A percentile compares a stretch with the other conserved stretches of the same genome.
Evolutionary conservation across 2,888 invertebrate species (phyloP).

Genomic region (Harpagoxenus sublaevis): DNA sequence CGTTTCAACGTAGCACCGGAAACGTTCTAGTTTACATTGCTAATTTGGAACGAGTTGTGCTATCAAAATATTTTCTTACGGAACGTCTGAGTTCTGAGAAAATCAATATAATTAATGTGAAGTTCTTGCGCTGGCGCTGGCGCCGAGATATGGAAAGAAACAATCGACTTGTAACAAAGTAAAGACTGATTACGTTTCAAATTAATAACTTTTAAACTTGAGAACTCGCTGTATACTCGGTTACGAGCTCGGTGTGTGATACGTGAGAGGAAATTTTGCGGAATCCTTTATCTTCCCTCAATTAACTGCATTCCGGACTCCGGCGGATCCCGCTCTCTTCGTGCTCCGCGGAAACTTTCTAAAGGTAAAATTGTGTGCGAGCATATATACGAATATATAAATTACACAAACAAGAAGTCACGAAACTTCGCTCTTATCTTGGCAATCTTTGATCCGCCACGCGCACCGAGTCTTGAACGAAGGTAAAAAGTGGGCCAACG

Average conservation of each 20-base stretch:
- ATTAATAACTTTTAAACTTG: constrained; percentile 29
- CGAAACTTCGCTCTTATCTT: constrained; percentile 50
- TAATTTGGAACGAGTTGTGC: constrained; percentile 7
- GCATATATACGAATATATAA: constrained; percentile 44
- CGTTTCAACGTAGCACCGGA: neutral
- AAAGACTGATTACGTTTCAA: constrained; percentile 11
- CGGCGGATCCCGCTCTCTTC: constrained; percentile 8
- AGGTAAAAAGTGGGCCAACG: constrained; percentile 38
- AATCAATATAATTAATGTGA: neutral
- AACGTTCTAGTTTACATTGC: constrained; percentile 15
- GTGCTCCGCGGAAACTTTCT: constrained; percentile 19
- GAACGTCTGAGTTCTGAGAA: neutral
- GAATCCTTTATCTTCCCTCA: constrained; percentile 37
- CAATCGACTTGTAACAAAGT: constrained; percentile 1
- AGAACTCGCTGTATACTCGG: neutral
- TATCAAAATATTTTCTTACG: constrained; percentile 9
- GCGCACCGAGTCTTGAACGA: constrained; percentile 5
- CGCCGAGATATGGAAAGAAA: neutral
- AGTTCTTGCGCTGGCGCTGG: neutral
- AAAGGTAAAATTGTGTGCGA: constrained; percentile 1
- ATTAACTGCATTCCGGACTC: constrained; percentile 53
- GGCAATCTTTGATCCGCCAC: constrained; percentile 9
- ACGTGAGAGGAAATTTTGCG: neutral
- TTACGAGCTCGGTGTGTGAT: neutral
- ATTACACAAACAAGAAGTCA: constrained; percentile 60